Evolutionary conservation across 1,140 invertebrate species (phyloP), one percentile per base, ranked within the genome.

Genomic region (Olivierus martensii): DNA sequence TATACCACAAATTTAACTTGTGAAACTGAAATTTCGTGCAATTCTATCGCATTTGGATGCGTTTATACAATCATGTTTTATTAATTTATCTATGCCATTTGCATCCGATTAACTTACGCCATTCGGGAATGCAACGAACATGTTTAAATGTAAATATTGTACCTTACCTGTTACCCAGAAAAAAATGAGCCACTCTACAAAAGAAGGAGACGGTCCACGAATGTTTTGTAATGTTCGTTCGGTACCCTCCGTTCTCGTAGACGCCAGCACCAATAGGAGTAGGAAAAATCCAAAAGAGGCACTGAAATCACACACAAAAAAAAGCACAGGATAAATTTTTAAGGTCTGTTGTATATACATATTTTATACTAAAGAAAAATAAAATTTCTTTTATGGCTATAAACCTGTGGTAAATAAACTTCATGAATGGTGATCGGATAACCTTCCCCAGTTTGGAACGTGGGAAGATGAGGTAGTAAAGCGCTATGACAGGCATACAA

Each of bases 391-490:
- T 44, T 34, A 14, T 4, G 14, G 36, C 4, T 34, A 49, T 51
- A 50, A 48, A 66, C 64, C 72, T 75, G 65, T 77, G 75, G 54
- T 74, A 75, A 12, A 77, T 64, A 61, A 77, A 77, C 62, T 77
- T 77, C 71, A 77, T 75, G 62, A 77, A 76, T 0, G 75, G 75
- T 55, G 71, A 73, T 17, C 73, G 61, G 3, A 75, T 61, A 15
- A 76, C 64, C 44, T 68, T 65, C 9, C 73, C 74, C 18, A 76
- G 61, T 57, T 64, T 65, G 18, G 70, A 71, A 15, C 69, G 61
- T 2, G 75, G 75, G 55, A 72, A 69, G 22, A 75, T 64, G 43
- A 75, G 63, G 59, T 77, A 77, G 55, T 70, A 68, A 0, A 75
- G 44, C 0, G 73, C 66, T 55, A 75, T 69, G 41, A 76, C 55